phyloP scores from a whole-genome alignment of 2,888 invertebrate genomes.

The Metallyticus violacea region DNA sequence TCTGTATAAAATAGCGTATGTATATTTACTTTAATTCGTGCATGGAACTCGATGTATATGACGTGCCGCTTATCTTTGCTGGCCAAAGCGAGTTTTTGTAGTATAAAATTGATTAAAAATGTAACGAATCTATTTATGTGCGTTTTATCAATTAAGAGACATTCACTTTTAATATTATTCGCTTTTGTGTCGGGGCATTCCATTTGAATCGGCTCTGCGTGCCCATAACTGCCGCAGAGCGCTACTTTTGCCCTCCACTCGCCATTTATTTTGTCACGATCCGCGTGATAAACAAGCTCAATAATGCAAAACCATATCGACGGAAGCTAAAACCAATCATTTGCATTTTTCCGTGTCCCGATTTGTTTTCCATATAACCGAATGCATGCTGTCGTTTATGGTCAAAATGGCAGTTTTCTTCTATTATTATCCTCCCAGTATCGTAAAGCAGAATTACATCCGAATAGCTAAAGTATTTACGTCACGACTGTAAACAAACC shows the following conservation, averaged over 20 bases:
- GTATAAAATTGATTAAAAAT: background rate
- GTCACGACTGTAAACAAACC: background rate
- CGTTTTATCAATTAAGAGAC: background rate
- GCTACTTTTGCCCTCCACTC: too few species aligned
- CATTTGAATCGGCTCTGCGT: background rate
- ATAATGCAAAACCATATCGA: background rate
- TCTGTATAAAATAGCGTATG: too few species aligned
- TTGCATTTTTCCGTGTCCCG: background rate
- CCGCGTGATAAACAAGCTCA: background rate
- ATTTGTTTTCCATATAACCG: background rate
- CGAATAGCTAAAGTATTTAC: background rate
- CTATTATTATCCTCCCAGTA: background rate
- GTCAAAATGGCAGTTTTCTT: background rate
- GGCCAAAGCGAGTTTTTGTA: background rate
- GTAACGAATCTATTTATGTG: background rate
- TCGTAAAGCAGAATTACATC: background rate
- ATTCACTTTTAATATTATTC: background rate
- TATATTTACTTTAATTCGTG: too few species aligned
- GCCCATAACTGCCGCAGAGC: background rate
- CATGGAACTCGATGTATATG: background rate
- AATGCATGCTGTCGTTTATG: background rate
- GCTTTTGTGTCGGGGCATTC: background rate
- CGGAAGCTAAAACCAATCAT: background rate
- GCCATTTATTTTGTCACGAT: background rate
- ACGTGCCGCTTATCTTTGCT: background rate